phyloP scores from a whole-genome alignment of 2,888 invertebrate genomes.

The Acleris laterana region DNA sequence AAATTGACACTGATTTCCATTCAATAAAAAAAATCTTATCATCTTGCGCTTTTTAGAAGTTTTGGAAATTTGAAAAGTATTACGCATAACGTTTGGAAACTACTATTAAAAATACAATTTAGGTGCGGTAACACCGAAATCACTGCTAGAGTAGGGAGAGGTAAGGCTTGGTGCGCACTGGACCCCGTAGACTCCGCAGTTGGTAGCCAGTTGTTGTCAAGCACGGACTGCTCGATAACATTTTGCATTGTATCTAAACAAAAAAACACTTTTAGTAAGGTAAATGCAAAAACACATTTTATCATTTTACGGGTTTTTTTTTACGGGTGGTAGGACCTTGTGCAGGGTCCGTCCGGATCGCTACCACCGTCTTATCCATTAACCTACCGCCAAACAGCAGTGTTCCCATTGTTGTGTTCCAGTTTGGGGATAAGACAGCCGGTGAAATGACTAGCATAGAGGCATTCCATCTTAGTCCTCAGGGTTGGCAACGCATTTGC shows the following conservation, averaged over 20 bases:
- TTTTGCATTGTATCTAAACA: slow-evolving; percentile 79
- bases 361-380: no score
- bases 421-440: no score
- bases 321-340: no score
- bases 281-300: no score
- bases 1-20: slow-evolving; percentile 50
- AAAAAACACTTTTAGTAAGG: not conserved
- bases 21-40: slow-evolving; percentile 55
- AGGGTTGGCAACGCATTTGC: no score
- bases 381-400: no score
- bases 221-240: slow-evolving; percentile 80
- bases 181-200: slow-evolving; percentile 75
- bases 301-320: no score
- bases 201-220: slow-evolving; percentile 81
- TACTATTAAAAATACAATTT: slow-evolving; percentile 48
- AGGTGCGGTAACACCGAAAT: slow-evolving; percentile 59
- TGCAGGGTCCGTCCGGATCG: no score
- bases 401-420: no score
- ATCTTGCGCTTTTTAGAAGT: slow-evolving; percentile 58
- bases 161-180: slow-evolving; percentile 54
- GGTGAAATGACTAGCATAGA: no score
- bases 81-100: slow-evolving; percentile 47
- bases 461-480: no score
- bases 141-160: slow-evolving; percentile 57
- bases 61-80: slow-evolving; percentile 48